These are phyloP conservation scores for Australoheros facetus DNA, from an alignment of 2,797 vertebrate species.

Conservation along the genomic window DNA sequence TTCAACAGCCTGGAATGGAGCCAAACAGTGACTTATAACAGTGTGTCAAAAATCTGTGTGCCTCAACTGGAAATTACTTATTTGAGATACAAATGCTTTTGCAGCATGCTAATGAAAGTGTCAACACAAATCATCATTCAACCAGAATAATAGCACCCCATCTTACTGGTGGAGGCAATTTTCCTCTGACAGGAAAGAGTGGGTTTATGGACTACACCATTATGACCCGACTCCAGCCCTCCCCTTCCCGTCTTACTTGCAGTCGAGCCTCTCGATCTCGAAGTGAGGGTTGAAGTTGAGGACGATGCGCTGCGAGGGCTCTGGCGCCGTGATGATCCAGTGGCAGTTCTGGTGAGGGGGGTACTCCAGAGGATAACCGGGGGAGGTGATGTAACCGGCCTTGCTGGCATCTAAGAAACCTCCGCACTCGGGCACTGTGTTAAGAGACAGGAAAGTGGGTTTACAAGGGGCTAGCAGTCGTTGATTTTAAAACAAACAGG, in stretches of 20 bases:
- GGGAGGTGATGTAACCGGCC: constrained; percentile 96
- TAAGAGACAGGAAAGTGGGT: not conserved
- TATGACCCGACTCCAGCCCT: not conserved
- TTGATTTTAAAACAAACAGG: not conserved
- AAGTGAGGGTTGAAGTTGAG: constrained; percentile 99
- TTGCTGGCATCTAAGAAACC: constrained; percentile 90
- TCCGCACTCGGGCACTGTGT: constrained; percentile 75
- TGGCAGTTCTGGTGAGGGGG: constrained; percentile 95
- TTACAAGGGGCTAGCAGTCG: not conserved
- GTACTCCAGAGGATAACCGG: constrained; percentile 96
- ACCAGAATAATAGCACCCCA: constrained; percentile 26
- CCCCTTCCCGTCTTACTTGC: constrained; percentile 84
- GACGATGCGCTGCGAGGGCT: constrained; percentile 94
- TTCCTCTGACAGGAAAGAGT: not conserved
- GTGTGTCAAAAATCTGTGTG: constrained; percentile 12
- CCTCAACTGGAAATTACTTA: constrained; percentile 46
- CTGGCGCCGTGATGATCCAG: constrained; percentile 93
- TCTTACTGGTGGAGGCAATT: not conserved
- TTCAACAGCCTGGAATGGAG: constrained; percentile 18
- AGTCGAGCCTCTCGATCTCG: constrained; percentile 96
- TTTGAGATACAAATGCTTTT: constrained; percentile 33
- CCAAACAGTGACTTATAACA: constrained; percentile 39
- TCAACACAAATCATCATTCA: constrained; percentile 33
- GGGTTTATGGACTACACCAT: not conserved
- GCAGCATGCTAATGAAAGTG: constrained; percentile 34